Evolutionary conservation across 2,797 vertebrate species (phyloP), one percentile per base, ranked within the genome.

Genomic region (Myotis vivesi): DNA sequence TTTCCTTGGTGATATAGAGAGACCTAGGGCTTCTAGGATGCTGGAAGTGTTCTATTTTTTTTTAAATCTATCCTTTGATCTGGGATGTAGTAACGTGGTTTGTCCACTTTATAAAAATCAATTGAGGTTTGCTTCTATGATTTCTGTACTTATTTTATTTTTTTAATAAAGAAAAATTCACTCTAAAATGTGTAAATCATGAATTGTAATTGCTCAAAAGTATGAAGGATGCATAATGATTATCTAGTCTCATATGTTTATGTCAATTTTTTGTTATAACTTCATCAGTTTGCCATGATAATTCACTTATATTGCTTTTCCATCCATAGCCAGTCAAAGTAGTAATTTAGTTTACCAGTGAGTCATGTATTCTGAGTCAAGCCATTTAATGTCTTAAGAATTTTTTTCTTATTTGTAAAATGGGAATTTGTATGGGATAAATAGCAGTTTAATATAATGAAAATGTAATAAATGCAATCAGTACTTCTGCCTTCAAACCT

Each of bases 111-210:
- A n/a, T 8, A 72, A 83, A 71, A 83, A 51, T 16, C 55, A 41
- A 36, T 17, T 22, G 20, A 66, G 25, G 28, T 91, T 95, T 91
- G 25, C 12, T 66, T 0, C 75, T 75, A 68, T 0, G 0, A 81
- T 71, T 33, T 89, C 13, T 12, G 10, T 1, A 85, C 12, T 41
- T 53, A 33, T 11, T 17, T 9, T 51, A 15, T 19, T 20, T 59
- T 59, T 80, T 87, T 66, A 87, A 71, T 87, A 30, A 69, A 73
- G 5, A 46, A 38, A 55, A 84, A 33, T 33, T 49, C 3, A 89
- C 16, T 81, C 8, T 72, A 46, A 84, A 64, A 73, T 23, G 0
- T 64, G 28, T 28, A 89, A 57, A 23, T 76, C 12, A 88, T 72
- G 19, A 92, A 49, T 79, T 23, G 25, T 77, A 79, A 69, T 33